A percentile compares a stretch with the other conserved stretches of the same genome.
Conservation (phyloP, 1,140 invertebrate genomes). For the Hylaeus volcanicus region DNA sequence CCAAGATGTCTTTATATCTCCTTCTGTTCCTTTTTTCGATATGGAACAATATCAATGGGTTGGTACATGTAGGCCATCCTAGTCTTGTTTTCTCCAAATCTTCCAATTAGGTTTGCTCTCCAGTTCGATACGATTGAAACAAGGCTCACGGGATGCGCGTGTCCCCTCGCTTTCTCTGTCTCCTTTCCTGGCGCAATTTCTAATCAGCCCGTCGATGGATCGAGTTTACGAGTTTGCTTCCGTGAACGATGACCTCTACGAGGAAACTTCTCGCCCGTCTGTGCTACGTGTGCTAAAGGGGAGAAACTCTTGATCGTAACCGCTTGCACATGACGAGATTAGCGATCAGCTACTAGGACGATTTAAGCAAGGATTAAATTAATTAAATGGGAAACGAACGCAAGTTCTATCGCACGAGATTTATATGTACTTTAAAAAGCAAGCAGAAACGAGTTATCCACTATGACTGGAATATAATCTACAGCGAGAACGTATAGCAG, state of each 20-base stretch:
- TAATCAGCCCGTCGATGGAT: background rate
- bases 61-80: too few relatives aligned
- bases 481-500: too few relatives aligned
- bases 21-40: too few relatives aligned
- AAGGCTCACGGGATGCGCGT: background rate
- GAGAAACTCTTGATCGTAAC: background rate
- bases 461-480: too few relatives aligned
- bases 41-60: too few relatives aligned
- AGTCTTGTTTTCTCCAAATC: too few relatives aligned
- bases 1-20: too few relatives aligned
- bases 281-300: background rate
- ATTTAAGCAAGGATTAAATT: constrained; percentile 17
- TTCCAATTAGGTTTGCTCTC: background rate
- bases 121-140: background rate
- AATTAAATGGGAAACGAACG: too few relatives aligned
- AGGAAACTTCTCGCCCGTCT: constrained; percentile 11
- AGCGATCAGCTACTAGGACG: background rate
- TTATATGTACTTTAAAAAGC: background rate
- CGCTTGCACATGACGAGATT: background rate
- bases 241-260: constrained; percentile 28
- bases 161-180: constrained; percentile 27
- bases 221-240: constrained; percentile 29
- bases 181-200: constrained; percentile 16
- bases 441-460: too few relatives aligned
- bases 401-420: too few relatives aligned